Evolutionary conservation across 2,888 invertebrate species (phyloP).

Genomic region (Blomia tropicalis): DNA sequence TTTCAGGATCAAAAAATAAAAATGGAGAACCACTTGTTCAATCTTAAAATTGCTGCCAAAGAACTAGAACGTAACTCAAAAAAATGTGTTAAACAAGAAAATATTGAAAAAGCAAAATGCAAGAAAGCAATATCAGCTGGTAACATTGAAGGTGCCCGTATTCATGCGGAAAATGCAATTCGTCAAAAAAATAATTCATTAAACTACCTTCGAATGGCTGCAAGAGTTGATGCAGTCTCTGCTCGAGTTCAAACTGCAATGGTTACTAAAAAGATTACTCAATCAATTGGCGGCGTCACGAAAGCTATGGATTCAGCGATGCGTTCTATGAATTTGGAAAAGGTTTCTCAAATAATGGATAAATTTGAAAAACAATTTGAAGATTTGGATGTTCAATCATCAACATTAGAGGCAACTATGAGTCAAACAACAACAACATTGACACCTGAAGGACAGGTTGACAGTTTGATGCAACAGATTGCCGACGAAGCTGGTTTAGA

Average conservation of each 20-base stretch:
- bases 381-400: slow-evolving; percentile 94
- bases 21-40: slow-evolving; percentile 29
- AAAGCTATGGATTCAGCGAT: slow-evolving; percentile 99
- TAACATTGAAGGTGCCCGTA: slow-evolving; percentile 91
- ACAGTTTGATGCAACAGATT: slow-evolving; percentile 80
- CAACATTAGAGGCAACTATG: slow-evolving; percentile 99
- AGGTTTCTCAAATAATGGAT: slow-evolving; percentile 81
- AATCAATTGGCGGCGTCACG: slow-evolving; percentile 88
- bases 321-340: slow-evolving; percentile 99
- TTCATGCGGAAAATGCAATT: slow-evolving; percentile 92
- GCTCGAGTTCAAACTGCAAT: slow-evolving; percentile 92
- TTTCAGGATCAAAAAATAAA: neutral
- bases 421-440: slow-evolving; percentile 90
- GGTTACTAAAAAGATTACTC: slow-evolving; percentile 88
- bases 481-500: slow-evolving; percentile 97
- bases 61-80: slow-evolving; percentile 92
- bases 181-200: slow-evolving; percentile 93
- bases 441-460: slow-evolving; percentile 59
- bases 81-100: slow-evolving; percentile 94
- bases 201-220: slow-evolving; percentile 89
- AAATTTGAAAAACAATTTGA: slow-evolving; percentile 98
- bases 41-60: slow-evolving; percentile 45
- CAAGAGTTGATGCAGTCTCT: slow-evolving; percentile 90
- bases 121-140: slow-evolving; percentile 84
- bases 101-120: slow-evolving; percentile 79